Evolutionary conservation across 2,113 vertebrate genomes (phyloP), one percentile per base, ranked within the genome.

Genomic region (Trichomycterus rosablanca): DNA sequence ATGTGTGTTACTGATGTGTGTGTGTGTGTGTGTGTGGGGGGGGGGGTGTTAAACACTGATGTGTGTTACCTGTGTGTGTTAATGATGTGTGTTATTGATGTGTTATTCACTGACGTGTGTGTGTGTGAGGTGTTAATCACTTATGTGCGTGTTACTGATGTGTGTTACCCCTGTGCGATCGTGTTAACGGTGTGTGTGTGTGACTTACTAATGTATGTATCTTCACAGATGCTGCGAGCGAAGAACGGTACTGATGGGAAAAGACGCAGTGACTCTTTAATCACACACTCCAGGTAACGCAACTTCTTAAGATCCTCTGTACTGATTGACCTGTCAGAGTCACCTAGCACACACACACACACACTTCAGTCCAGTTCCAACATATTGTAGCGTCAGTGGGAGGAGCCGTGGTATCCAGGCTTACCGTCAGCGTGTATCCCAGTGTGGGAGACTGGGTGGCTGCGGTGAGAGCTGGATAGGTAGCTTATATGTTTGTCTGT

Each of bases 161-260:
- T 55, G 34, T 39, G 52, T 39, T n/a, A n/a, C n/a, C n/a, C n/a
- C n/a, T n/a, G n/a, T n/a, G n/a, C n/a, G n/a, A n/a, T n/a, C n/a
- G n/a, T n/a, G n/a, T n/a, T n/a, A n/a, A n/a, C n/a, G n/a, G 52
- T 20, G 30, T 12, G 34, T 46, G 43, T 59, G 24, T 34, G 57
- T 19, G 45, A 83, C 91, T 83, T 76, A 98, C 96, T 82, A 55
- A 98, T 82, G 45, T 23, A 37, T 69, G 91, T 92, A 50, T 94
- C 91, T 59, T 92, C 89, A 37, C 67, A 84, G 50, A 94, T 70
- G 58, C 14, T 77, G n/a, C 93, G 91, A 12, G 77, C 93, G 60
- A 97, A 93, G n/a, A 92, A 68, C 0, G 95, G 96, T 67, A 98
- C 96, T 0, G 96, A 90, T 18, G 95, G 96, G 44, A 84, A 98